Conservation (phyloP, 2,888 invertebrate species). For the Drosophila sordidula region DNA sequence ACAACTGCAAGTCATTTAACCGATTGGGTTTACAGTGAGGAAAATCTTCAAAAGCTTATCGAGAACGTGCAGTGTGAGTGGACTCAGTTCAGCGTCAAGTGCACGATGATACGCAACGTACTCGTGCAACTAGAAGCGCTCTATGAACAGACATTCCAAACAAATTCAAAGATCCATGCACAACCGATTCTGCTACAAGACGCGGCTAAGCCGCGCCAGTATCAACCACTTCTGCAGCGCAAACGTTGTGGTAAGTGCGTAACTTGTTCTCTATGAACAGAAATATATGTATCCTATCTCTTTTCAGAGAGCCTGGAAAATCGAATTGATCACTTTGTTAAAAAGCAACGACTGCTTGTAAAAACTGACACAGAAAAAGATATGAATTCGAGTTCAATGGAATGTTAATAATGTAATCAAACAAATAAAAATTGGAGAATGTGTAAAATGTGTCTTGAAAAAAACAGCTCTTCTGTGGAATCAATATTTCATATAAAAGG, state of each 20-base stretch:
- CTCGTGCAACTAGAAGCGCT: conserved; percentile 85
- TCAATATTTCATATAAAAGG: too few relatives aligned
- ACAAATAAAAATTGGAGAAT: not conserved
- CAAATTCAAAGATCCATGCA: conserved; percentile 67
- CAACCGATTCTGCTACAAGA: conserved; percentile 88
- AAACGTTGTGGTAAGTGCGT: conserved; percentile 91
- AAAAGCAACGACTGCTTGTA: conserved; percentile 87
- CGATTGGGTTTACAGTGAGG: conserved; percentile 87
- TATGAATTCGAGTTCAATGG: not conserved
- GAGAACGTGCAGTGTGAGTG: conserved; percentile 90
- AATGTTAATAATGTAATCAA: not conserved
- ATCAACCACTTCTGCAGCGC: conserved; percentile 91
- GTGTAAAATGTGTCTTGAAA: too few relatives aligned
- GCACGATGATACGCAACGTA: conserved; percentile 87
- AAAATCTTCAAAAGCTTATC: conserved; percentile 87
- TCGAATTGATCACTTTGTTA: conserved; percentile 90
- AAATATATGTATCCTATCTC: conserved; percentile 17
- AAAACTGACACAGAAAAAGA: conserved; percentile 8
- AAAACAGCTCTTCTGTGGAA: too few relatives aligned
- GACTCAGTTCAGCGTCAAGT: conserved; percentile 90
- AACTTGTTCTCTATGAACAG: too few relatives aligned
- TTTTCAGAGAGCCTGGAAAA: conserved; percentile 92
- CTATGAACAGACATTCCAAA: conserved; percentile 55
- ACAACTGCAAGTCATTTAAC: conserved; percentile 61
- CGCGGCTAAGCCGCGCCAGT: conserved; percentile 89